Evolutionary conservation across 2,113 vertebrate genomes (phyloP).

Genomic region (Anolis carolinensis): DNA sequence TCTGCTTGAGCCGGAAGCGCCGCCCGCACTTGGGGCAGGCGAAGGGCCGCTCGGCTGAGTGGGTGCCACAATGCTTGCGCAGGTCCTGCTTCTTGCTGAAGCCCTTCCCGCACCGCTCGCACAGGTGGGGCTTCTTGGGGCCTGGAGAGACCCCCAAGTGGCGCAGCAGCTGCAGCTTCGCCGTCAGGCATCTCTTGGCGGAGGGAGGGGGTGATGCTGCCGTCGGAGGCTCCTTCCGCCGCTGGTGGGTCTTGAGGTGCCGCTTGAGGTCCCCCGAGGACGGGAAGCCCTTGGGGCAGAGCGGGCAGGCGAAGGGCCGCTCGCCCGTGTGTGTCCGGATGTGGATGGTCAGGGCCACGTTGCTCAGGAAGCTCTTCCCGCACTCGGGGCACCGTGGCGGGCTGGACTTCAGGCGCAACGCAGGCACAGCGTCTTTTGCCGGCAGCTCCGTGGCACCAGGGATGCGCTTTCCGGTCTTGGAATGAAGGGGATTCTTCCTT

Average conservation of each 20-base stretch:
- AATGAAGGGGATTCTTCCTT: not conserved
- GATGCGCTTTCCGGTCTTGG: not conserved
- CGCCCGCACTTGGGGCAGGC: slow-evolving; percentile 61
- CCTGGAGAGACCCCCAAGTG: not conserved
- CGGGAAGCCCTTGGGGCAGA: slow-evolving; percentile 17
- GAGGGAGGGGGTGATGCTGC: accelerated
- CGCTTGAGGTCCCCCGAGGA: slow-evolving; percentile 26
- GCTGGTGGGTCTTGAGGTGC: slow-evolving; percentile 20
- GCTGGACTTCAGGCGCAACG: not conserved
- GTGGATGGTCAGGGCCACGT: slow-evolving; percentile 67
- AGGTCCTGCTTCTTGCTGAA: slow-evolving; percentile 63
- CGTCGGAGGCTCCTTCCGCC: not conserved
- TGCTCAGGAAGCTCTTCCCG: slow-evolving; percentile 45
- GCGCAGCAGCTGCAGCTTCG: not conserved
- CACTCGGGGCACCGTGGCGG: not conserved
- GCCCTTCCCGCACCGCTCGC: slow-evolving; percentile 62
- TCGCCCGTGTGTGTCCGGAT: slow-evolving; percentile 71
- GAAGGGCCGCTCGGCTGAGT: slow-evolving; percentile 62
- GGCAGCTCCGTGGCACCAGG: accelerated
- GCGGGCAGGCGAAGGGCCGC: slow-evolving; percentile 65
- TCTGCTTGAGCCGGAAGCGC: slow-evolving; percentile 40
- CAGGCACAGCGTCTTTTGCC: not conserved
- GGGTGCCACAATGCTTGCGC: slow-evolving; percentile 45
- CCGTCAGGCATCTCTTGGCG: not conserved
- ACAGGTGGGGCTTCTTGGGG: slow-evolving; percentile 46